Evolutionary conservation across 53 echinoderm and acorn worm genomes (phyloP), one percentile per base, ranked within the genome.

Genomic region (Echinarachnius parma): DNA sequence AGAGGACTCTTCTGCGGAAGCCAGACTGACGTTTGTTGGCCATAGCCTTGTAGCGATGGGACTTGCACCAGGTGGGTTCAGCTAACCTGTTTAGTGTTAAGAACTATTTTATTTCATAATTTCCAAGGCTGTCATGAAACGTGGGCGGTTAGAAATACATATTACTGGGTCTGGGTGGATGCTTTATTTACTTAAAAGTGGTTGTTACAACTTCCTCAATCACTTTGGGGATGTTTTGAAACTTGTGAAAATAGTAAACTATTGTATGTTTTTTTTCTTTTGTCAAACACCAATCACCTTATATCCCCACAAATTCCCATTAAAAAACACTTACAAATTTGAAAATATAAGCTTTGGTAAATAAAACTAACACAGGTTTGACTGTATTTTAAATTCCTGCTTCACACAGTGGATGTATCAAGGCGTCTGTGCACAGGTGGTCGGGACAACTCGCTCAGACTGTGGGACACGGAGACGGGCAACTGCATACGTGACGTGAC

Each of bases 391-490:
- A 10, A 9, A 20, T n/a, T 11, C 14, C 8, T 61, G 31, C 28
- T 22, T 39, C 21, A 7, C n/a, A 37, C 57, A 82, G 82, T 75
- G 53, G 56, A 75, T 34, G 76, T 46, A 2, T 59, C 74, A 31
- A 87, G 80, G 19, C 72, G 87, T 53, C 39, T 95, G 29, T 90
- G 82, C 64, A 85, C 96, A 4, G 96, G 96, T 9, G 91, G 90
- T 20, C 60, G 96, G 44, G 96, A 95, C 60, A 95, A 95, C 80
- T 95, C 84, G 16, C 79, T 95, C 21, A 78, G 86, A 62, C 82
- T 91, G 75, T 95, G 96, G 96, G 96, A 95, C 49, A 64, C 91
- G 2, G 87, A 79, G 28, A 95, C 96, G 8, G 96, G 90, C 31
- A 75, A 66, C 33, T 95, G 96, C 55, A 81, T 87, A 56, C 66